Conservation (phyloP, 2,888 invertebrate species). For the Chironomus tentans region DNA sequence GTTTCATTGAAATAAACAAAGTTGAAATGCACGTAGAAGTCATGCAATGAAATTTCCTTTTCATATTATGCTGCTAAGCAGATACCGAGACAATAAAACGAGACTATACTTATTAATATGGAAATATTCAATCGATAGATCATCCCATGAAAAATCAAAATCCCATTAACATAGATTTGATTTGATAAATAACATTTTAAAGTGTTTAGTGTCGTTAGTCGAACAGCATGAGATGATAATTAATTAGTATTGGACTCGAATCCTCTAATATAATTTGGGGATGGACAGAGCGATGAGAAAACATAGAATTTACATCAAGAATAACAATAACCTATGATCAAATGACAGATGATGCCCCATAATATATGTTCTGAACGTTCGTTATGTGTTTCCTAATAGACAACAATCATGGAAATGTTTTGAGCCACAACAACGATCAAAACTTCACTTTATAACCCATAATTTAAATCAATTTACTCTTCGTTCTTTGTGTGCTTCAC, state of each 20-base stretch:
- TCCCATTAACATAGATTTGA: neutral
- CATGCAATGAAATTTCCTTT: neutral
- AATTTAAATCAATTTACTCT: constrained; percentile 22
- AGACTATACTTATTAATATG: neutral
- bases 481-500: neutral
- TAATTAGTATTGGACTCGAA: neutral
- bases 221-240: neutral
- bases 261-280: neutral
- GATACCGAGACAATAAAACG: neutral
- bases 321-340: neutral
- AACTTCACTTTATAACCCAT: constrained; percentile 19
- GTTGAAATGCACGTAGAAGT: neutral
- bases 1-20: neutral
- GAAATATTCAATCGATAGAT: neutral
- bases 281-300: neutral
- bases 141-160: neutral
- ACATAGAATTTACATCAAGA: neutral
- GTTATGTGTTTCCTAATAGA: constrained; percentile 8
- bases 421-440: neutral
- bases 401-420: constrained; percentile 10
- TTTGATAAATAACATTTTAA: neutral
- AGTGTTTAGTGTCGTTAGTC: neutral
- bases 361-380: neutral
- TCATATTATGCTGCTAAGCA: neutral
- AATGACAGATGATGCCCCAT: neutral